Evolutionary conservation across 1,140 invertebrate species (phyloP).

Genomic region (Neodiprion fabricii): DNA sequence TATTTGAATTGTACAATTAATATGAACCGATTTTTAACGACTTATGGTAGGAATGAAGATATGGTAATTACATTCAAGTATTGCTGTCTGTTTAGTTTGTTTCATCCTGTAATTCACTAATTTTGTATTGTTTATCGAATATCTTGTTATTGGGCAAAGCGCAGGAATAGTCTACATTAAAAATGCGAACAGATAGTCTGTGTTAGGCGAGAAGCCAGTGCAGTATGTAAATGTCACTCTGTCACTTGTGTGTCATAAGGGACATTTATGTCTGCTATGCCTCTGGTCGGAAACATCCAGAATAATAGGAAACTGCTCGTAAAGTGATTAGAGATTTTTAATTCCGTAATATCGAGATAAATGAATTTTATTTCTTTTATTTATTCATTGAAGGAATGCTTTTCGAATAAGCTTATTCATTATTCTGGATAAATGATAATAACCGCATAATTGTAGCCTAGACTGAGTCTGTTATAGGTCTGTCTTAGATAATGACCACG

Average conservation of each 20-base stretch:
- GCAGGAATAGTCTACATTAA: slow-evolving; percentile 26
- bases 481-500: slow-evolving; percentile 52
- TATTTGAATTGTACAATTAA: no score
- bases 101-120: not conserved
- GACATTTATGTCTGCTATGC: slow-evolving; percentile 45
- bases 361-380: not conserved
- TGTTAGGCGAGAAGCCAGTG: slow-evolving; percentile 41
- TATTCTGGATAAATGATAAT: slow-evolving; percentile 59
- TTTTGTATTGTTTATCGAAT: not conserved
- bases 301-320: slow-evolving; percentile 48
- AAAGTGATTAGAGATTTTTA: slow-evolving; percentile 11
- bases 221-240: slow-evolving; percentile 43
- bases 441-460: slow-evolving; percentile 46
- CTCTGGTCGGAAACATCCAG: slow-evolving; percentile 47
- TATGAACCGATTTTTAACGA: no score
- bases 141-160: not conserved
- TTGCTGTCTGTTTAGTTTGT: not conserved
- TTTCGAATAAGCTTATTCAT: slow-evolving; percentile 43
- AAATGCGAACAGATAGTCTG: slow-evolving; percentile 49
- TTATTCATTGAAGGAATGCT: slow-evolving; percentile 19
- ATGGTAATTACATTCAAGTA: not conserved
- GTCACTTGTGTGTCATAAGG: slow-evolving; percentile 5
- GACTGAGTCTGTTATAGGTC: slow-evolving; percentile 62
- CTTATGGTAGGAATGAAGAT: not conserved
- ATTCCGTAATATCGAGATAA: not conserved